Evolutionary conservation across 2,113 vertebrate species (phyloP).

Genomic region (Bubo scandiacus): DNA sequence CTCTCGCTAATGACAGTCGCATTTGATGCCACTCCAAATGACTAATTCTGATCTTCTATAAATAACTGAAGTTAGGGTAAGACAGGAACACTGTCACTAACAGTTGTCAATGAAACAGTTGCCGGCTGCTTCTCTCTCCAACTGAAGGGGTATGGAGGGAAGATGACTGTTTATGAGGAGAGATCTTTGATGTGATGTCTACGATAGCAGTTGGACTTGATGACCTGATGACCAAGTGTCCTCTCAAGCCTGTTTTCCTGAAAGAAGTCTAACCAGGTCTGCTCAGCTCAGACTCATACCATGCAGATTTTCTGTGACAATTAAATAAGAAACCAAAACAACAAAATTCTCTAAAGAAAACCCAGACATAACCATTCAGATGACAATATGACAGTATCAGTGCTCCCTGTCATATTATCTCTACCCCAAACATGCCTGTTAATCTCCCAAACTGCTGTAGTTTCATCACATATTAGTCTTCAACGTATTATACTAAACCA

Average conservation of each 20-base stretch:
- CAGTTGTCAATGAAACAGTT: neutral
- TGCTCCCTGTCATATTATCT: neutral
- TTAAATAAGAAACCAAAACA: neutral
- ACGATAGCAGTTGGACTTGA: neutral
- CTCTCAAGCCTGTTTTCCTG: neutral
- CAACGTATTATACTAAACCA: neutral
- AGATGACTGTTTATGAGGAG: neutral
- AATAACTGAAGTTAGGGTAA: neutral
- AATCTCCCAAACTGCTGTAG: neutral
- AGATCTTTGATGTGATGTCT: neutral
- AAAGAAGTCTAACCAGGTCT: neutral
- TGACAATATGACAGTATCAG: neutral
- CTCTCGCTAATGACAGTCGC: neutral
- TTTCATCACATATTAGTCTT: neutral
- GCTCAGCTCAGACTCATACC: neutral
- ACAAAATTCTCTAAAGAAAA: neutral
- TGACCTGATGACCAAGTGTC: neutral
- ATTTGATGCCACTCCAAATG: neutral
- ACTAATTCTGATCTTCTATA: neutral
- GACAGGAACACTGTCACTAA: neutral
- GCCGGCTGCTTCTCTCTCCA: neutral
- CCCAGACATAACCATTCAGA: neutral
- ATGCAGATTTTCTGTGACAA: neutral
- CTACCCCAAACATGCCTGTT: neutral
- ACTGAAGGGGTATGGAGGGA: neutral